Evolutionary conservation across 2,113 vertebrate species (phyloP).

Genomic region (Myodes glareolus): DNA sequence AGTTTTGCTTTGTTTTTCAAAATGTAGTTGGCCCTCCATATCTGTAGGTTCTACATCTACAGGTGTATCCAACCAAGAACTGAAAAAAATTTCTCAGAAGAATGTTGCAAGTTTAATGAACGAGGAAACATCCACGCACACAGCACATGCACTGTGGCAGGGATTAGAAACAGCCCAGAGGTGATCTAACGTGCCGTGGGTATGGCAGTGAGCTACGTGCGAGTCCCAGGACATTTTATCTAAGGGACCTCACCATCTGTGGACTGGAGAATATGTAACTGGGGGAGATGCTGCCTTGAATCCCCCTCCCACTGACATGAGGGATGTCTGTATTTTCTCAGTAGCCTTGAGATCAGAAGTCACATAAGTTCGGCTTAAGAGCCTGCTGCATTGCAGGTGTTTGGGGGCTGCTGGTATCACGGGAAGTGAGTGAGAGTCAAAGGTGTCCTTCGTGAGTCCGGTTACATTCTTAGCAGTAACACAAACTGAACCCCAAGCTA

Average conservation of each 20-base stretch:
- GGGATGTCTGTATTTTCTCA: background rate
- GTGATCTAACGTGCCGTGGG: background rate
- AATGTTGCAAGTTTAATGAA: background rate
- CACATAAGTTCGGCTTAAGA: background rate
- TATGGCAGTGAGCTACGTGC: background rate
- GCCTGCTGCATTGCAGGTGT: background rate
- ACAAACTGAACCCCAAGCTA: background rate
- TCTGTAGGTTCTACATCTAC: background rate
- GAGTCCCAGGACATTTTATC: background rate
- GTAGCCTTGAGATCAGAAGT: constrained; percentile 12
- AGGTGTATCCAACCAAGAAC: background rate
- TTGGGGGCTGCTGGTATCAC: background rate
- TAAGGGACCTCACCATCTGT: background rate
- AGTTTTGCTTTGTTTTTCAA: background rate
- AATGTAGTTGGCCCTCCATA: background rate
- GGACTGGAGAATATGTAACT: background rate
- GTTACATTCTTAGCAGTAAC: background rate
- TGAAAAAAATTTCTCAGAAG: background rate
- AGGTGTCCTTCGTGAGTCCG: background rate
- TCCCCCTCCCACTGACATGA: background rate
- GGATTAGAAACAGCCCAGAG: background rate
- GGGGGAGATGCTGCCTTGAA: background rate
- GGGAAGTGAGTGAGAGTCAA: background rate
- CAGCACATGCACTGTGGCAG: background rate
- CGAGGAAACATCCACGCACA: background rate